These are phyloP conservation scores for Gephyroberyx darwinii DNA, from an alignment of 2,797 vertebrate genomes.

Conservation along the genomic window DNA sequence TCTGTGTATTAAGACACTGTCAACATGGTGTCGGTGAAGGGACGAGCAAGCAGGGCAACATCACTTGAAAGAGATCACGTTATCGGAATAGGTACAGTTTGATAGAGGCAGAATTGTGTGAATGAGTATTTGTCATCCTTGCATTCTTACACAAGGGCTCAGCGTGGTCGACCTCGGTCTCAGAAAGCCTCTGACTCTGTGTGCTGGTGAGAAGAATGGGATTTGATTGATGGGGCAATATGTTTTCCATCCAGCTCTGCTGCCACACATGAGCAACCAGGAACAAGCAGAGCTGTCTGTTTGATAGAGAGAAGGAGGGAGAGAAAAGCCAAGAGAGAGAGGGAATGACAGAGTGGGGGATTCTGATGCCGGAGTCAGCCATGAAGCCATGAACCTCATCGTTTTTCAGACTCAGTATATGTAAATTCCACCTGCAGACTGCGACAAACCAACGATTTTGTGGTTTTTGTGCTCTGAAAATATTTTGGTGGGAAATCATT, in stretches of 20 bases:
- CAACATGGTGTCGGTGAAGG: conserved; percentile 64
- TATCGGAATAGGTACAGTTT: conserved; percentile 41
- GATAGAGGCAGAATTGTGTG: conserved; percentile 35
- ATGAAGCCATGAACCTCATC: conserved; percentile 57
- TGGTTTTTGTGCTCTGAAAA: conserved; percentile 67
- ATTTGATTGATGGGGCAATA: conserved; percentile 80
- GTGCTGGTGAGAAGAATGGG: conserved; percentile 62
- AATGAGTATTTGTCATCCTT: conserved; percentile 63
- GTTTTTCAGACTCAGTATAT: conserved; percentile 71
- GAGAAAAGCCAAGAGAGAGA: conserved; percentile 9
- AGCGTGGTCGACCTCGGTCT: conserved; percentile 33
- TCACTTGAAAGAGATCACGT: conserved; percentile 58
- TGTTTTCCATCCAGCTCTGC: conserved; percentile 73
- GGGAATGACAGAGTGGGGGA: conserved; percentile 23
- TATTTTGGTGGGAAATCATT: conserved; percentile 66
- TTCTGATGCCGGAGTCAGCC: conserved; percentile 58
- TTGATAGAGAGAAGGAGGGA: conserved; percentile 48
- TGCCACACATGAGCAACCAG: conserved; percentile 75
- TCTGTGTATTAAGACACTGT: conserved; percentile 66
- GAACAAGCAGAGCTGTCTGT: conserved; percentile 69
- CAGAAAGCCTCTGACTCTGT: conserved; percentile 35
- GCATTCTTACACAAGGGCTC: conserved; percentile 47
- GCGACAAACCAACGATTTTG: conserved; percentile 65
- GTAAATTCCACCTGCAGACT: conserved; percentile 76
- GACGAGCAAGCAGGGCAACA: conserved; percentile 32